A percentile compares a stretch with the other conserved stretches of the same genome.
phyloP scores from a whole-genome alignment of 2,113 vertebrate genomes.

The Tenrec ecaudatus region DNA sequence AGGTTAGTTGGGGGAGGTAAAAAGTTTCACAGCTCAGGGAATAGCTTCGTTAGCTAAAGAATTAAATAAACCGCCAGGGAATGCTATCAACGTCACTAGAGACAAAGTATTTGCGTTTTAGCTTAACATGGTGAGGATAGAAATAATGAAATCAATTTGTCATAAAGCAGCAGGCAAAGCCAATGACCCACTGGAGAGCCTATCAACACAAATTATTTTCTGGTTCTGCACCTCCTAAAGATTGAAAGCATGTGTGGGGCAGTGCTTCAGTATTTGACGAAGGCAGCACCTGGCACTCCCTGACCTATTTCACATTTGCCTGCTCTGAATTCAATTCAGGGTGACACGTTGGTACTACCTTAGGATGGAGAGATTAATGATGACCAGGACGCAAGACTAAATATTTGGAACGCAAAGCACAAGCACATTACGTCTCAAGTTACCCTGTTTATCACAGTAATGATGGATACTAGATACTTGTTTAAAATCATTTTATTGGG shows the following conservation, averaged over 20 bases:
- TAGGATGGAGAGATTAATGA: constrained; percentile 29
- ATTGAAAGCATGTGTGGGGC: background rate
- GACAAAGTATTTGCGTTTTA: constrained; percentile 54
- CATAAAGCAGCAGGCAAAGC: constrained; percentile 1
- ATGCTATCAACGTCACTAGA: background rate
- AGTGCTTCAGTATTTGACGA: constrained; percentile 32
- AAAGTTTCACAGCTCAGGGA: background rate
- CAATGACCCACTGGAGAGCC: background rate
- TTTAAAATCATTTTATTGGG: background rate
- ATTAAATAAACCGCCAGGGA: background rate
- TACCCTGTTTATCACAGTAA: constrained; percentile 42
- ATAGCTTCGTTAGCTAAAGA: background rate
- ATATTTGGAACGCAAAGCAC: constrained; percentile 15
- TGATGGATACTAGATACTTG: constrained; percentile 26
- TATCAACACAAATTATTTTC: background rate
- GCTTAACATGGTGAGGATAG: background rate
- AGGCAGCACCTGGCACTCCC: background rate
- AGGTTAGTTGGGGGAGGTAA: background rate
- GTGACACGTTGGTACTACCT: background rate
- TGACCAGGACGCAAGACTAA: background rate
- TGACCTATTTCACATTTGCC: constrained; percentile 5
- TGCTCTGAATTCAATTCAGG: constrained; percentile 4
- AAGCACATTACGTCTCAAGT: constrained; percentile 28
- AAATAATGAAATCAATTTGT: constrained; percentile 54
- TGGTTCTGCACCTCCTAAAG: background rate